Percentiles rank a stretch among this genome's conserved stretches.
phyloP scores from a whole-genome alignment of 2,888 invertebrate genomes.

The Choreutis nemorana region DNA sequence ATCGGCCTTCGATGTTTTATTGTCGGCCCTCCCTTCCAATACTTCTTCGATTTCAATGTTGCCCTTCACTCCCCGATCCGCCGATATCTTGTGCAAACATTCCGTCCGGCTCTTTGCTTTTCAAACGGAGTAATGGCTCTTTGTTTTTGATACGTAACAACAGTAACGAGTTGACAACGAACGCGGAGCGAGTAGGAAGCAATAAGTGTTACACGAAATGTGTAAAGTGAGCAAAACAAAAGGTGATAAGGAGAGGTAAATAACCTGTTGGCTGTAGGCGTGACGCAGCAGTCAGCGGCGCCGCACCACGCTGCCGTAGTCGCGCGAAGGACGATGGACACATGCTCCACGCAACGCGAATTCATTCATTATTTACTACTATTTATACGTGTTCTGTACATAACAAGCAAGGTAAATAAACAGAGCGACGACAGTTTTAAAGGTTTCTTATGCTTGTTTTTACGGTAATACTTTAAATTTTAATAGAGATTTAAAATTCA shows the following conservation, averaged over 20 bases:
- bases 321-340: conserved; percentile 17
- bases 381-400: no score
- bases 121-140: neutral
- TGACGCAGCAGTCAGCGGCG: conserved; percentile 12
- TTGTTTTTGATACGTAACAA: no score
- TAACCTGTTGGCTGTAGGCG: conserved; percentile 32
- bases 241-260: conserved; percentile 64
- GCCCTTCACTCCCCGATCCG: conserved; percentile 28
- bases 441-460: no score
- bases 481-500: no score
- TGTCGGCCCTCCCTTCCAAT: conserved; percentile 46
- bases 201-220: conserved; percentile 27
- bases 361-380: no score
- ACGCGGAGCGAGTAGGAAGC: conserved; percentile 29
- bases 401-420: no score
- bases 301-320: conserved; percentile 14
- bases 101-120: conserved; percentile 5
- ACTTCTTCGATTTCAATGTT: conserved; percentile 52
- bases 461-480: no score
- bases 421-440: no score
- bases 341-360: no score
- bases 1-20: conserved; percentile 57
- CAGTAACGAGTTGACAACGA: neutral
- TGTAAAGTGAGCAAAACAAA: conserved; percentile 59
- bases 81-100: conserved; percentile 44